Percentiles rank a stretch among this genome's conserved stretches.
Conservation (phyloP, 2,113 vertebrate genomes). For the Sisor rabdophorus region DNA sequence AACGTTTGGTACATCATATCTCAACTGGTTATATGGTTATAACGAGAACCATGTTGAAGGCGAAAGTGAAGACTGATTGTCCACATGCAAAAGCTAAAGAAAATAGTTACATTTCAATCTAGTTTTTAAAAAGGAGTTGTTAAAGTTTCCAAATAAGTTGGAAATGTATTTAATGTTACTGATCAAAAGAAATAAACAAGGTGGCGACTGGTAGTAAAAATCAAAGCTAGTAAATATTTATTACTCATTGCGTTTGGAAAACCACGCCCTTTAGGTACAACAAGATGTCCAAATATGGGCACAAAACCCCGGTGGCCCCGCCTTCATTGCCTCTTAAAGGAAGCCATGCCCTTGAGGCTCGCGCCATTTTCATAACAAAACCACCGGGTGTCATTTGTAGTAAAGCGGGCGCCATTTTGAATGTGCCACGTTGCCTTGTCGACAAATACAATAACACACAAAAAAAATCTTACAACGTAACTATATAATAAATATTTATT, state of each 20-base stretch:
- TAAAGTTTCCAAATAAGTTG: too few relatives aligned
- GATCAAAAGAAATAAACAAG: too few relatives aligned
- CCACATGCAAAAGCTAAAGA: background rate
- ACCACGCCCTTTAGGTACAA: conserved; percentile 49
- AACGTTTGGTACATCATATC: background rate
- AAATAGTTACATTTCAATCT: background rate
- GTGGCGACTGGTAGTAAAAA: background rate
- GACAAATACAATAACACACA: background rate
- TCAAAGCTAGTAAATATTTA: background rate
- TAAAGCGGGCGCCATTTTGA: conserved; percentile 69
- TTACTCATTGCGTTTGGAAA: background rate
- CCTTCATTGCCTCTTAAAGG: conserved; percentile 38
- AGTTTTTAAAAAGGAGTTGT: background rate
- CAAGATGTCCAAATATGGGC: conserved; percentile 69
- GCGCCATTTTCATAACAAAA: conserved; percentile 68
- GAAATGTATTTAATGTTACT: too few relatives aligned
- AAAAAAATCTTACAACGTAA: background rate
- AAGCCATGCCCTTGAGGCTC: conserved; percentile 45
- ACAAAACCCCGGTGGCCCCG: conserved; percentile 45
- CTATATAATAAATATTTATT: too few relatives aligned
- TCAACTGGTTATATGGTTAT: background rate
- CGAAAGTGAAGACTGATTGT: background rate
- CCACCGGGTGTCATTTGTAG: conserved; percentile 26
- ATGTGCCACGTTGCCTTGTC: conserved; percentile 69
- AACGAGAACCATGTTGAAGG: background rate